These are phyloP conservation scores for Leuciscus waleckii DNA, from an alignment of 2,797 vertebrate species.

Conservation along the genomic window DNA sequence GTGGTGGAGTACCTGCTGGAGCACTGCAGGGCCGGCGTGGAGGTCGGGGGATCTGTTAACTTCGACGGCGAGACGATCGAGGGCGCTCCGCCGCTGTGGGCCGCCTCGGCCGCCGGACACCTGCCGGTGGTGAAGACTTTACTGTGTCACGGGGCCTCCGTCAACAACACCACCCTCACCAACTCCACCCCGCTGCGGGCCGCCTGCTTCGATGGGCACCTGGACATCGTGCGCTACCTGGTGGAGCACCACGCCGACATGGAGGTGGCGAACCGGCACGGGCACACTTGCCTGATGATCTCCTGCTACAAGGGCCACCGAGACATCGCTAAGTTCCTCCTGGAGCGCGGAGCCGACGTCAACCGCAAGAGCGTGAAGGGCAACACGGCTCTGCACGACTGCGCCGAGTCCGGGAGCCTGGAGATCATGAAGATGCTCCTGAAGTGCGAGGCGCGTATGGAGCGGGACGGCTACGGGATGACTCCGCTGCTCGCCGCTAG, in stretches of 20 bases:
- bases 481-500: constrained; percentile 93
- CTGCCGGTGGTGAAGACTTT: constrained; percentile 88
- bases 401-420: constrained; percentile 93
- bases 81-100: constrained; percentile 96
- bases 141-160: constrained; percentile 88
- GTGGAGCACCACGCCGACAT: constrained; percentile 93
- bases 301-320: constrained; percentile 97
- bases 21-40: constrained; percentile 91
- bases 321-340: constrained; percentile 92
- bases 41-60: constrained; percentile 91
- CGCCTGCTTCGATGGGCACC: constrained; percentile 95
- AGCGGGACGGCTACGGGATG: constrained; percentile 94
- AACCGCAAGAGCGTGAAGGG: constrained; percentile 96
- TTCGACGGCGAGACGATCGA: constrained; percentile 98
- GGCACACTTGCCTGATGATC: constrained; percentile 98
- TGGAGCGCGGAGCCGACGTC: constrained; percentile 92
- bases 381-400: constrained; percentile 95
- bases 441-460: constrained; percentile 89
- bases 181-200: constrained; percentile 95
- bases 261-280: constrained; percentile 96
- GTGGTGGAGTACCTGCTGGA: constrained; percentile 92
- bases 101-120: constrained; percentile 95
- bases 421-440: constrained; percentile 96
- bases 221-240: constrained; percentile 94
- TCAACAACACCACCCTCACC: constrained; percentile 94